Conservation (phyloP, 2,113 vertebrate genomes). For the Megaleporinus macrocephalus region DNA sequence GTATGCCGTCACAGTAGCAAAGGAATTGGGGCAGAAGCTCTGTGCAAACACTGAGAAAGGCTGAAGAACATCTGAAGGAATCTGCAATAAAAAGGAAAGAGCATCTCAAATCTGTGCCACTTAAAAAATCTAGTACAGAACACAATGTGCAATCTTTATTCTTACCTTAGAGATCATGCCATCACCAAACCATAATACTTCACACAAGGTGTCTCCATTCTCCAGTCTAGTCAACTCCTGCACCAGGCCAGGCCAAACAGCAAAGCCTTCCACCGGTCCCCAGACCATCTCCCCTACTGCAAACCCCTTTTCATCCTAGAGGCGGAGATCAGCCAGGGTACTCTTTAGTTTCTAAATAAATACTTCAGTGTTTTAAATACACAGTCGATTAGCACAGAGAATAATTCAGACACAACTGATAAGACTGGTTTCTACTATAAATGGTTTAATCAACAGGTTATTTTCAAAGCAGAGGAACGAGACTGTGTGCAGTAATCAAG, state of each 20-base stretch:
- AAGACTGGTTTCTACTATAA: no score
- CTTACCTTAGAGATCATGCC: constrained; percentile 84
- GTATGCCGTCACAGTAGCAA: constrained; percentile 81
- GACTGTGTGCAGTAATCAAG: no score
- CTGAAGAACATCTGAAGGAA: constrained; percentile 75
- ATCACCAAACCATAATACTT: constrained; percentile 88
- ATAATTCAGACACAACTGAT: no score
- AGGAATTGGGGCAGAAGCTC: constrained; percentile 82
- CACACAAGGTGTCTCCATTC: constrained; percentile 62
- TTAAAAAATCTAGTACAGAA: not conserved
- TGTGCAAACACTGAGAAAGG: constrained; percentile 80
- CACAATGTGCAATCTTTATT: not conserved
- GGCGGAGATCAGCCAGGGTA: not conserved
- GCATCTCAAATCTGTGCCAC: not conserved
- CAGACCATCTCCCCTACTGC: constrained; percentile 85
- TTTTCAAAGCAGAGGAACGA: no score
- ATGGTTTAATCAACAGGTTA: no score
- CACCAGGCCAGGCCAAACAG: constrained; percentile 84
- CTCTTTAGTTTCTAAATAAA: not conserved
- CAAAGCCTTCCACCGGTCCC: constrained; percentile 82
- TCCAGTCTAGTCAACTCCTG: constrained; percentile 67
- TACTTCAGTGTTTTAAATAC: not conserved
- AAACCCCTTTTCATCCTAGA: constrained; percentile 80
- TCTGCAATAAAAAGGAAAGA: constrained; percentile 65
- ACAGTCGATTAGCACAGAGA: no score